phyloP scores from a whole-genome alignment of 2,888 invertebrate genomes.

The Barypeithes pellucidus region DNA sequence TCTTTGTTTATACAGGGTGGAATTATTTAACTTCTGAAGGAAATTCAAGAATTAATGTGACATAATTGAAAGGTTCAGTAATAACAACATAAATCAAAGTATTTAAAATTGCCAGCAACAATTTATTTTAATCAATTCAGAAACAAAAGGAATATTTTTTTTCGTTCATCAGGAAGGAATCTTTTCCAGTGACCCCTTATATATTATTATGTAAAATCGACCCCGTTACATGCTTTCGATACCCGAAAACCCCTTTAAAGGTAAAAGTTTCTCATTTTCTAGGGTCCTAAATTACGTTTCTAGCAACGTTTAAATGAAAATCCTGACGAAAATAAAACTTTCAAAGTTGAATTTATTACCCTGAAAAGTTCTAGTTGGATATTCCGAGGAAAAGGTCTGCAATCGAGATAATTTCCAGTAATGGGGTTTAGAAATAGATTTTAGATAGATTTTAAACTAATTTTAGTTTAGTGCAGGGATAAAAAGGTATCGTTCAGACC shows the following conservation, averaged over 20 bases:
- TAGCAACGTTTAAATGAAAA: conserved; percentile 24
- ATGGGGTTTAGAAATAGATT: conserved; percentile 13
- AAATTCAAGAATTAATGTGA: no score
- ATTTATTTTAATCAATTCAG: no score
- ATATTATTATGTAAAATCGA: no score
- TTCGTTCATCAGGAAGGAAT: no score
- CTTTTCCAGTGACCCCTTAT: no score
- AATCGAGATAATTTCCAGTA: conserved; percentile 24
- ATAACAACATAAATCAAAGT: no score
- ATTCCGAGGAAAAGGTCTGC: background rate
- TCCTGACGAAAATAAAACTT: conserved; percentile 22
- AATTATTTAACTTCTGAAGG: no score
- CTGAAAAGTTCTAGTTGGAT: conserved; percentile 8
- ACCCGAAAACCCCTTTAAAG: background rate
- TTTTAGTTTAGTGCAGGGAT: background rate
- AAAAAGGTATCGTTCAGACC: no score
- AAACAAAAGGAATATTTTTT: no score
- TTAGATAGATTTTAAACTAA: background rate
- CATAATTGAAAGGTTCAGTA: no score
- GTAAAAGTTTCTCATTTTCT: conserved; percentile 18
- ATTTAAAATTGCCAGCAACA: no score
- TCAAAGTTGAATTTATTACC: conserved; percentile 19
- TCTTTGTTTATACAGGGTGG: no score
- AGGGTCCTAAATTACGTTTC: conserved; percentile 16
- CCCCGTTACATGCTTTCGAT: background rate